A percentile compares a stretch with the other conserved stretches of the same genome.
These are phyloP conservation scores for Cephus sareptanus DNA, from an alignment of 2,888 invertebrate genomes.

Conservation along the genomic window DNA sequence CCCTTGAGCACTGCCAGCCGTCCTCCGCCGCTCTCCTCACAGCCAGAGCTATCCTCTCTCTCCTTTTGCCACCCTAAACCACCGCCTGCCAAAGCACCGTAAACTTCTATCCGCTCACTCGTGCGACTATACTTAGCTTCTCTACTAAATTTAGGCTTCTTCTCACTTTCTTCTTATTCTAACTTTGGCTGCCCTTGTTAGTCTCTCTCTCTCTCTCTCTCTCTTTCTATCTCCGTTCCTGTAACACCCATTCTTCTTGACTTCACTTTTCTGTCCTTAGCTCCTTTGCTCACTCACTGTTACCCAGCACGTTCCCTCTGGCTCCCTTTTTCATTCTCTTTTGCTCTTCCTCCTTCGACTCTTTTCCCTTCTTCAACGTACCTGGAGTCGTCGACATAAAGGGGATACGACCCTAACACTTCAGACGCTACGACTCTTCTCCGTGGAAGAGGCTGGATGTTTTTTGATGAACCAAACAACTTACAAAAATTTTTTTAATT, in stretches of 20 bases:
- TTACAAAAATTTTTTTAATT: background rate
- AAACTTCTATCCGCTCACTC: conserved; percentile 24
- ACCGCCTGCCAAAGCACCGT: conserved; percentile 41
- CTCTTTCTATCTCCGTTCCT: background rate
- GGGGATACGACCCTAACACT: conserved; percentile 45
- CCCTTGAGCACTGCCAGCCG: conserved; percentile 24
- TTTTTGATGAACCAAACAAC: background rate
- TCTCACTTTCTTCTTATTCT: conserved; percentile 14
- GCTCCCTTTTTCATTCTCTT: background rate
- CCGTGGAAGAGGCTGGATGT: background rate
- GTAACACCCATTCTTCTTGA: conserved; percentile 13
- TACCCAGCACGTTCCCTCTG: conserved; percentile 7
- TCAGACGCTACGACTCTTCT: conserved; percentile 39
- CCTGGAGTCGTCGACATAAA: conserved; percentile 27
- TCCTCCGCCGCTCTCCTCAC: conserved; percentile 10
- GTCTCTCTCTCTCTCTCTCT: conserved; percentile 10
- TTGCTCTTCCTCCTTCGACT: background rate
- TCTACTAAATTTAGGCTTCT: conserved; percentile 33
- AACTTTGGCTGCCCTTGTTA: background rate
- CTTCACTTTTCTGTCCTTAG: background rate
- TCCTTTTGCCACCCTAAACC: conserved; percentile 46
- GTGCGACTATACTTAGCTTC: conserved; percentile 11
- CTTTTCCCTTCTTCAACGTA: conserved; percentile 5
- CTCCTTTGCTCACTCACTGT: background rate
- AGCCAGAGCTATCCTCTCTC: conserved; percentile 22